phyloP scores from a whole-genome alignment of 2,888 invertebrate species.

The Coenonympha glycerion region DNA sequence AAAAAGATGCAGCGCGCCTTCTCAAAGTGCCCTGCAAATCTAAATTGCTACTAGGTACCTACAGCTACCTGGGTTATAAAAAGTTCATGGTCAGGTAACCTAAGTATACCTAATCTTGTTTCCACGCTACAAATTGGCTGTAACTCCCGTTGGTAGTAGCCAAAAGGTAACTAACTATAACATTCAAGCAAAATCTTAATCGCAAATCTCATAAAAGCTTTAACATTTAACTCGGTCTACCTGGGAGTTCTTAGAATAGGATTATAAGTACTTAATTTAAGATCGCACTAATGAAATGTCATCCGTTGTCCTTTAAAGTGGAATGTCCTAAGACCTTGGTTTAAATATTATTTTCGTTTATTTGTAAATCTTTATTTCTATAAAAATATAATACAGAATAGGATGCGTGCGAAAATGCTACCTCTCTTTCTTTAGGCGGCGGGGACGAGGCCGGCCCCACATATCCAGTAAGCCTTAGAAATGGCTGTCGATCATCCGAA shows the following conservation, averaged over 20 bases:
- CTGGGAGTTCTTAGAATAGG: background rate
- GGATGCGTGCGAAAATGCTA: conserved; percentile 23
- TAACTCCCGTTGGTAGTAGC: too few relatives aligned
- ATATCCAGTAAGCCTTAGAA: conserved; percentile 59
- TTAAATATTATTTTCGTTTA: too few relatives aligned
- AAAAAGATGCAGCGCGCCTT: too few relatives aligned
- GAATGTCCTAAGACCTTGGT: too few relatives aligned
- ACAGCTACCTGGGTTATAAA: too few relatives aligned
- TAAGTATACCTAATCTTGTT: too few relatives aligned
- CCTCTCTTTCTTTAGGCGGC: conserved; percentile 53
- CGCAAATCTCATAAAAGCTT: background rate
- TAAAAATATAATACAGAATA: background rate
- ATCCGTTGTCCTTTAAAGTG: background rate
- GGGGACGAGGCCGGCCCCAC: conserved; percentile 44
- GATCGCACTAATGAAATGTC: background rate
- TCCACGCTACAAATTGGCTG: too few relatives aligned
- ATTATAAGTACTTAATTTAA: background rate
- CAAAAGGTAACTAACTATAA: too few relatives aligned
- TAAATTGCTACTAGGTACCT: too few relatives aligned
- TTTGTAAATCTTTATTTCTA: too few relatives aligned
- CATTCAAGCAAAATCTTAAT: background rate
- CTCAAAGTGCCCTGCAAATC: too few relatives aligned
- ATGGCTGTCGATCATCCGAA: conserved; percentile 61
- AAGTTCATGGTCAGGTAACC: too few relatives aligned
- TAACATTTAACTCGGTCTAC: background rate